Conservation (phyloP, 2,113 vertebrate genomes). For the Nothobranchius kuhntae region DNA sequence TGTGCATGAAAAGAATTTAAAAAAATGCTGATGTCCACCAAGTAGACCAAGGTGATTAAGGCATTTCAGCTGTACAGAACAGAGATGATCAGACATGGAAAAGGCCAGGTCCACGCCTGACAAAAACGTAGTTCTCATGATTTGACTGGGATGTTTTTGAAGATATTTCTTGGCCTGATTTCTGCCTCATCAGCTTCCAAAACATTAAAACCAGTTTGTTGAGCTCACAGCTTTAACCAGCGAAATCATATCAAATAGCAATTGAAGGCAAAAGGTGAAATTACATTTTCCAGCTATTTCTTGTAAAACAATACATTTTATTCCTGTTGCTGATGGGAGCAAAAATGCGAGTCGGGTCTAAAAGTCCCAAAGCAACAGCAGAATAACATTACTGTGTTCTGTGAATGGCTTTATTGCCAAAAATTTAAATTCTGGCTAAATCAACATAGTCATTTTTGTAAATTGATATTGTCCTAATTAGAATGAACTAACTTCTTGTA, state of each 20-base stretch:
- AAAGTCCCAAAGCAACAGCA: too few relatives aligned
- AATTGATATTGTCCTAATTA: not conserved
- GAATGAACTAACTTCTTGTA: not conserved
- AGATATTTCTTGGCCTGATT: not conserved
- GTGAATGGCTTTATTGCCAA: not conserved
- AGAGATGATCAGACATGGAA: not conserved
- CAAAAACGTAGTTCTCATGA: not conserved
- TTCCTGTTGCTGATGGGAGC: too few relatives aligned
- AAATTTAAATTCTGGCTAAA: not conserved
- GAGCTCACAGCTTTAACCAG: too few relatives aligned
- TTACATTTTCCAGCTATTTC: too few relatives aligned
- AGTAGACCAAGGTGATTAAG: too few relatives aligned
- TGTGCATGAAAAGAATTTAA: constrained; percentile 27
- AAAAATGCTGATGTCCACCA: not conserved
- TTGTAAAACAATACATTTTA: too few relatives aligned
- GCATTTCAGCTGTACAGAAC: not conserved
- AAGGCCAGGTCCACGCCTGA: constrained; percentile 4
- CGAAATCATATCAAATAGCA: too few relatives aligned
- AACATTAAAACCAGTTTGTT: too few relatives aligned
- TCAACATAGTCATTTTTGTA: not conserved
- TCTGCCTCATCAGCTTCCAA: not conserved
- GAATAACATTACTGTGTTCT: not conserved
- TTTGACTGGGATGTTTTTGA: not conserved
- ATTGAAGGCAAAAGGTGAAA: too few relatives aligned
- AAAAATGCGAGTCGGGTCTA: too few relatives aligned